phyloP scores from a whole-genome alignment of 2,113 vertebrate genomes.

The Paedocypris sp. region DNA sequence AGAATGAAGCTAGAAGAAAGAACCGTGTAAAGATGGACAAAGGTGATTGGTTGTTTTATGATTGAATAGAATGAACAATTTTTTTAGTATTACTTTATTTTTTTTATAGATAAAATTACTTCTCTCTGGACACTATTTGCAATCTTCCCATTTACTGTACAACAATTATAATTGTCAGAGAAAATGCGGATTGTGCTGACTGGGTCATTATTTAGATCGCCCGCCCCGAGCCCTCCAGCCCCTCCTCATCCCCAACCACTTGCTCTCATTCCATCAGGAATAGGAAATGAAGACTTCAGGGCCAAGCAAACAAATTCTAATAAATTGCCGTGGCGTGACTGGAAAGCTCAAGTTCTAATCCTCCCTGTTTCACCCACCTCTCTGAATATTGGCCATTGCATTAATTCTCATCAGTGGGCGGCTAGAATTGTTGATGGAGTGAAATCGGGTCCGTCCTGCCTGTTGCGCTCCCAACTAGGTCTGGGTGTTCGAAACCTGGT shows the following conservation, averaged over 20 bases:
- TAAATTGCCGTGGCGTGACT: slow-evolving; percentile 50
- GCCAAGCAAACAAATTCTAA: slow-evolving; percentile 58
- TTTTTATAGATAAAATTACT: too few species aligned
- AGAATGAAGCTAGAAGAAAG: too few species aligned
- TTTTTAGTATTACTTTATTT: too few species aligned
- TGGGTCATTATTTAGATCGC: slow-evolving; percentile 21
- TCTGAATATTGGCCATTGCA: slow-evolving; percentile 44
- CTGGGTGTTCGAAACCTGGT: slow-evolving; percentile 25
- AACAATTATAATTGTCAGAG: neutral
- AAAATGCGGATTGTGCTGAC: neutral
- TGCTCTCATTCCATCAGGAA: slow-evolving; percentile 32
- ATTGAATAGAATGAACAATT: too few species aligned
- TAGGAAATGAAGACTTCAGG: slow-evolving; percentile 63
- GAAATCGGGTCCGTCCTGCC: slow-evolving; percentile 20
- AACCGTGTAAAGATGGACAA: too few species aligned
- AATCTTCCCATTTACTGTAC: too few species aligned
- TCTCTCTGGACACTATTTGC: too few species aligned
- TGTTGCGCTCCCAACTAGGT: slow-evolving; percentile 35
- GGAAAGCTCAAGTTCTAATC: slow-evolving; percentile 44
- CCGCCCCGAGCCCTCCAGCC: slow-evolving; percentile 34
- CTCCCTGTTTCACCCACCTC: neutral
- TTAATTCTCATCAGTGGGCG: slow-evolving; percentile 51
- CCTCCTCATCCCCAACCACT: neutral
- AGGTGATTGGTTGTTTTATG: too few species aligned
- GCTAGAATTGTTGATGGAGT: slow-evolving; percentile 29